Evolutionary conservation across 2,113 vertebrate genomes (phyloP).

Genomic region (Phalacrocorax brasilianus): DNA sequence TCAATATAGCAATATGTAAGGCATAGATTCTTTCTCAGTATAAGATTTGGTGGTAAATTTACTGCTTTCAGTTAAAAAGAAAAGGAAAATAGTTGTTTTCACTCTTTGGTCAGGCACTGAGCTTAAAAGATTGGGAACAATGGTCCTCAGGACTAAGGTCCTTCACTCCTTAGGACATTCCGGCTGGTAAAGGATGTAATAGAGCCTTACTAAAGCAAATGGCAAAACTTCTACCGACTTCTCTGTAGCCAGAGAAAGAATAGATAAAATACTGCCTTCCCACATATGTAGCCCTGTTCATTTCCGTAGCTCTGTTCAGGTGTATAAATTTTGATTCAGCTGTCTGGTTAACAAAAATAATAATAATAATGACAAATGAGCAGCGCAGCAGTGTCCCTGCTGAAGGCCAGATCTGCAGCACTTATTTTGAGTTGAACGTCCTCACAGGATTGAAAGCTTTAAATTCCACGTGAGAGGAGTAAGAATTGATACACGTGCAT

Average conservation of each 20-base stretch:
- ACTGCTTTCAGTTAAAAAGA: background rate
- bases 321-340: background rate
- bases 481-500: background rate
- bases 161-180: background rate
- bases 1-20: background rate
- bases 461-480: background rate
- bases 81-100: background rate
- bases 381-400: background rate
- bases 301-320: background rate
- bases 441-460: background rate
- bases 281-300: background rate
- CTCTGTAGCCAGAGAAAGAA: background rate
- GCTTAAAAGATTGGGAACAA: background rate
- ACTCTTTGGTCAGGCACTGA: background rate
- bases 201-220: background rate
- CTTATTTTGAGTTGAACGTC: background rate
- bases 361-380: background rate
- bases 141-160: background rate
- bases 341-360: background rate
- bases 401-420: background rate
- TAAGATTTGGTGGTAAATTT: background rate
- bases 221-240: background rate
- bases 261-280: background rate
- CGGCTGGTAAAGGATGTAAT: background rate
- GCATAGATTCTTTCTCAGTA: background rate